phyloP scores from a whole-genome alignment of 2,797 vertebrate genomes.

The Bucorvus abyssinicus region DNA sequence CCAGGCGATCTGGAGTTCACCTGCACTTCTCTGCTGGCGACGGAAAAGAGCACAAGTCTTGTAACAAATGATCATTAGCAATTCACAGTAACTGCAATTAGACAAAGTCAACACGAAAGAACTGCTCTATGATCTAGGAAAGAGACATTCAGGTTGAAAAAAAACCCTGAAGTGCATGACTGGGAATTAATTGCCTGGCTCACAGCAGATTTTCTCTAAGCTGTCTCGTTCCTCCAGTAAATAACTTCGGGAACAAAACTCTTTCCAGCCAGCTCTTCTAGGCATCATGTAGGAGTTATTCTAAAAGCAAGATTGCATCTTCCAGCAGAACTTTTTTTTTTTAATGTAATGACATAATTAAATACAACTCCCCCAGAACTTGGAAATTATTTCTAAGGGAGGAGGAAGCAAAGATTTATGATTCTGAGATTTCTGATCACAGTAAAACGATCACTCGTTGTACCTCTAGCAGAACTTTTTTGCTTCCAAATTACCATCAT shows the following conservation, averaged over 20 bases:
- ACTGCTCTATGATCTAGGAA: neutral
- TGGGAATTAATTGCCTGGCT: slow-evolving; percentile 9
- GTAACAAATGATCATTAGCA: neutral
- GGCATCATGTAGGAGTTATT: neutral
- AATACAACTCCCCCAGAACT: neutral
- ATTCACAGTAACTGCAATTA: neutral
- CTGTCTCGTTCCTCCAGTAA: neutral
- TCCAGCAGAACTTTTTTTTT: neutral
- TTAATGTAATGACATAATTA: neutral
- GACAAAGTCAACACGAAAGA: neutral
- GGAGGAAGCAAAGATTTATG: neutral
- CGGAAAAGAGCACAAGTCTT: neutral
- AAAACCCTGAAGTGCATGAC: neutral
- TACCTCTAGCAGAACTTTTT: neutral
- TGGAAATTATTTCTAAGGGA: neutral
- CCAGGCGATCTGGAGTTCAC: neutral
- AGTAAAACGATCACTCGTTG: neutral
- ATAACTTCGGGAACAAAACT: neutral
- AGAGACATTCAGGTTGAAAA: neutral
- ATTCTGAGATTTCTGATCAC: neutral
- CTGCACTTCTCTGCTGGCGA: neutral
- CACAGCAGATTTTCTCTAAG: neutral
- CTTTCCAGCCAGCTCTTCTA: neutral
- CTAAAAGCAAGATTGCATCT: neutral
- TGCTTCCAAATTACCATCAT: neutral